Percentiles rank a stretch among this genome's conserved stretches.
phyloP scores from a whole-genome alignment of 2,797 vertebrate genomes.

The Anableps anableps region DNA sequence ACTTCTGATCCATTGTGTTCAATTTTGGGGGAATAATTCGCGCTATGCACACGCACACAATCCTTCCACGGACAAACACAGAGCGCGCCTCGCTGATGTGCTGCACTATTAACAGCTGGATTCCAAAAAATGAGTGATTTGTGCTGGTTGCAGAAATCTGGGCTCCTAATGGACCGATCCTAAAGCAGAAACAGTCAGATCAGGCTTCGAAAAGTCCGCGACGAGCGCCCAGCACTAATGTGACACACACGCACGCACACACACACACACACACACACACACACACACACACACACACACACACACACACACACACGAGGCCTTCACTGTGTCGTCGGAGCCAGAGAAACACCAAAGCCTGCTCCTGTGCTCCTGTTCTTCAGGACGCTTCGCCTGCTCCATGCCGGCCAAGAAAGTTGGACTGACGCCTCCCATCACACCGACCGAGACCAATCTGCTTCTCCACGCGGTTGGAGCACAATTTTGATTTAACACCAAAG shows the following conservation, averaged over 20 bases:
- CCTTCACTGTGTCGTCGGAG: not conserved
- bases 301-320: not conserved
- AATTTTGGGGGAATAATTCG: not conserved
- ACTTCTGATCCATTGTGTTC: not conserved
- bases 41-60: not conserved
- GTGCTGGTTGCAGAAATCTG: not conserved
- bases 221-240: not conserved
- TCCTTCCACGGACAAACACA: not conserved
- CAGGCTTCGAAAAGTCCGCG: not conserved
- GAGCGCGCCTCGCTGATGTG: not conserved
- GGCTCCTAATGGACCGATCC: not conserved
- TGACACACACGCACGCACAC: not conserved
- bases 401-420: not conserved
- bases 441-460: not conserved
- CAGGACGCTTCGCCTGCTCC: not conserved
- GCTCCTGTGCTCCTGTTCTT: not conserved
- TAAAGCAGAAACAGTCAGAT: not conserved
- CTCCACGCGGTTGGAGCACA: not conserved
- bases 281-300: not conserved
- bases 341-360: not conserved
- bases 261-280: not conserved
- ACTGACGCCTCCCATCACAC: not conserved
- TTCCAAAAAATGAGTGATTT: not conserved
- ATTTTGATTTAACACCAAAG: not conserved
- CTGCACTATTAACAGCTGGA: not conserved